phyloP scores from a whole-genome alignment of 1,140 invertebrate species.

The Drosophila nigromelanica region DNA sequence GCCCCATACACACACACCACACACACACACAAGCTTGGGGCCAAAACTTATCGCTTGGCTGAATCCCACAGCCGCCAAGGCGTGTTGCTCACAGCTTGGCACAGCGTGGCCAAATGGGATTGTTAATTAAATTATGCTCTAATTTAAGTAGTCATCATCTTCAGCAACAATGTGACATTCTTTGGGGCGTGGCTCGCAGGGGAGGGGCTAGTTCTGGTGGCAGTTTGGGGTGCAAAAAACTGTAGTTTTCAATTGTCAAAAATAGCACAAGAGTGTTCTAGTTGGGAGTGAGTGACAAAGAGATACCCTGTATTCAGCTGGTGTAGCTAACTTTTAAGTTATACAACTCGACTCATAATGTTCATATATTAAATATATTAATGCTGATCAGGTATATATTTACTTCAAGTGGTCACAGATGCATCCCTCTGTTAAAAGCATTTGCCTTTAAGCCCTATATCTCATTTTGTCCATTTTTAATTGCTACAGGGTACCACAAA shows the following conservation, averaged over 20 bases:
- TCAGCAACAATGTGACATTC: slow-evolving; percentile 66
- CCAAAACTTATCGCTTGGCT: slow-evolving; percentile 33
- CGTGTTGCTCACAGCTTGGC: slow-evolving; percentile 52
- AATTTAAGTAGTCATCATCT: slow-evolving; percentile 79
- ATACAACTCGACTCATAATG: too few relatives aligned
- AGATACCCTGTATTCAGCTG: too few relatives aligned
- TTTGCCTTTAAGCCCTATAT: too few relatives aligned
- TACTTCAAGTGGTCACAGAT: too few relatives aligned
- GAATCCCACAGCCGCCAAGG: slow-evolving; percentile 36
- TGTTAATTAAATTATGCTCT: slow-evolving; percentile 83
- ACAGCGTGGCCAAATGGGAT: slow-evolving; percentile 74
- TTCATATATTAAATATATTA: too few relatives aligned
- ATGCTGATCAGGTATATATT: too few relatives aligned
- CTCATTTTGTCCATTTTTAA: too few relatives aligned
- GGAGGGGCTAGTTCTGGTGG: slow-evolving; percentile 9
- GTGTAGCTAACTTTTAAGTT: too few relatives aligned
- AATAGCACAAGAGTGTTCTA: background rate
- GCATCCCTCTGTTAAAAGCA: too few relatives aligned
- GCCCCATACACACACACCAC: slow-evolving; percentile 31
- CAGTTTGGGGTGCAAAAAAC: slow-evolving; percentile 20
- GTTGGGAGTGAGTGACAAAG: background rate
- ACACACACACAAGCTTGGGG: background rate
- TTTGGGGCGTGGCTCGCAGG: slow-evolving; percentile 18
- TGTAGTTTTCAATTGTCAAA: slow-evolving; percentile 69
- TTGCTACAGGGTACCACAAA: background rate